Base-by-base conservation (phyloP, 2,797 vertebrate species). In the Enteromius treurensis region DNA sequence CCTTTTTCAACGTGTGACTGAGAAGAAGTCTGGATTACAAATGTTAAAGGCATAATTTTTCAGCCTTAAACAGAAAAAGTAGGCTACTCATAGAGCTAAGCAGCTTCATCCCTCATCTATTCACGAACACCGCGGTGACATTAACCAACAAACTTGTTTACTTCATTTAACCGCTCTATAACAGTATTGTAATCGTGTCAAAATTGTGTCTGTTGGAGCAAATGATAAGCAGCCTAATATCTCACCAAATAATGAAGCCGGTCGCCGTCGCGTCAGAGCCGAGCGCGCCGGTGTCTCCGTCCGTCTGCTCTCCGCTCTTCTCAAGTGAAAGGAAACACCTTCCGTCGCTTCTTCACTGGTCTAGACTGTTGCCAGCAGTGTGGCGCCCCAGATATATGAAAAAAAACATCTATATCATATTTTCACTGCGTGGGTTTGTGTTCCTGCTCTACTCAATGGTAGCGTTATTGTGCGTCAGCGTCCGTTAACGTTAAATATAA, bases 221-320 rank as follows among this genome's bases (percentile, higher is more conserved):
- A 45, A 58, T 5, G 5, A 23, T 55, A 58, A 45, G 34, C 11
- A 47, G 49, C 15, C 8, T 1, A 47, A 9, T 5, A 34, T 47
- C 68, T 80, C 55, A 71, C 79, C 53, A 17, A 71, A 62, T 55
- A 45, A 34, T 23, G 34, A 29, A 80, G 1, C 62, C 45, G 21
- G 64, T 40, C 29, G 19, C 19, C 62, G 29, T 67, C 45, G 10
- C 19, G 10, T 19, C 21, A n/a, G 76, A 78, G 15, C 23, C 76
- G 13, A 32, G 5, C 4, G 21, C 4, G n/a, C 17, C 34, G 40
- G 58, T 32, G 6, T 47, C 37, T 62, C 37, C n/a, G 23, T 11
- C 17, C 23, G 45, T 34, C 6, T 34, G 64, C 8, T 23, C 34
- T 45, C 37, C 23, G 37, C 53, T 71, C 60, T 32, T 8, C 11